A percentile compares a stretch with the other conserved stretches of the same genome.
phyloP scores from a whole-genome alignment of 2,113 vertebrate species.

The Etheostoma cragini region DNA sequence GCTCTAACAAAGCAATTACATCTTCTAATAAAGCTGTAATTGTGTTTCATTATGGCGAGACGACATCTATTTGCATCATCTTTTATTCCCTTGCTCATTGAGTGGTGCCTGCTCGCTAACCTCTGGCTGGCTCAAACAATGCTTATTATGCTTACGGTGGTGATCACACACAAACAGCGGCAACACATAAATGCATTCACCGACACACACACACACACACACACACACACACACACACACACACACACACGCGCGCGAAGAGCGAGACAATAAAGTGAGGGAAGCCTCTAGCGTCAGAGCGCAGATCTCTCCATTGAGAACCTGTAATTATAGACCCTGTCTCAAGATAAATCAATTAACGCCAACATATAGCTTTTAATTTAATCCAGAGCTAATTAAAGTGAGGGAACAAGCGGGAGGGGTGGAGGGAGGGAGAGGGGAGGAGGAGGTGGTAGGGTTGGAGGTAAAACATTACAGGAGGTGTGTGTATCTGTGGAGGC shows the following conservation, averaged over 20 bases:
- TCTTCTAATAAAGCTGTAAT: constrained; percentile 83
- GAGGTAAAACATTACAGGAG: constrained; percentile 56
- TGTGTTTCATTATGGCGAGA: constrained; percentile 80
- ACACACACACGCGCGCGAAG: constrained; percentile 15
- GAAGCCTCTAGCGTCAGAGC: constrained; percentile 64
- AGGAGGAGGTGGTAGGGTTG: neutral
- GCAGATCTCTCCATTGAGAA: constrained; percentile 81
- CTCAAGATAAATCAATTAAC: constrained; percentile 86
- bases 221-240: constrained; percentile 31
- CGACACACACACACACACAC: constrained; percentile 17
- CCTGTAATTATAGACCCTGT: constrained; percentile 84
- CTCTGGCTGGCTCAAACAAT: constrained; percentile 77
- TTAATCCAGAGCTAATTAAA: constrained; percentile 85
- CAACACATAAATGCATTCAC: constrained; percentile 17
- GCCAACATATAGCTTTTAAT: constrained; percentile 85
- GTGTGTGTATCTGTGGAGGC: constrained; percentile 44
- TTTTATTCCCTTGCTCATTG: constrained; percentile 73
- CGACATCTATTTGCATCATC: constrained; percentile 77
- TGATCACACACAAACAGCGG: constrained; percentile 60
- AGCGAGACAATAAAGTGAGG: constrained; percentile 60
- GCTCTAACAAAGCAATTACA: constrained; percentile 83
- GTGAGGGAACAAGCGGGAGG: constrained; percentile 60
- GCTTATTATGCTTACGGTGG: constrained; percentile 69
- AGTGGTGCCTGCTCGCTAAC: constrained; percentile 69
- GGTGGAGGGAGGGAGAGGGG: constrained; percentile 7